A percentile compares a stretch with the other conserved stretches of the same genome.
Conservation (phyloP, 2,888 invertebrate genomes). For the Globia sparganii region DNA sequence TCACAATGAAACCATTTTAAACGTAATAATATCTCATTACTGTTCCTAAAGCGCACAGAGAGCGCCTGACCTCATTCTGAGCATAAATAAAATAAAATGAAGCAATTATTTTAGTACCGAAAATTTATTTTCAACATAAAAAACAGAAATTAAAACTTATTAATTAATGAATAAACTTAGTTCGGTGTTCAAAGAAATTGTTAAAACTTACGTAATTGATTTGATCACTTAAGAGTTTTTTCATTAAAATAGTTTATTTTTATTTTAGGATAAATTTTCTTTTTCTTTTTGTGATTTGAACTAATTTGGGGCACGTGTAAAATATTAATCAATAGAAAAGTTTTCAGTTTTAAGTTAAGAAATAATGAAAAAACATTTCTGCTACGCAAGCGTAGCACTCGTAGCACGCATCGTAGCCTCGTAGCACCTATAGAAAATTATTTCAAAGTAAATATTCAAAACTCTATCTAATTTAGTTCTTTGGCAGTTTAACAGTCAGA, state of each 20-base stretch:
- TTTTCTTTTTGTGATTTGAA: constrained; percentile 9
- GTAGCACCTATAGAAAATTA: constrained; percentile 4
- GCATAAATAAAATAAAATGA: constrained; percentile 25
- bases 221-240: constrained; percentile 40
- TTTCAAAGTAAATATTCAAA: background rate
- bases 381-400: constrained; percentile 41
- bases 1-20: constrained; percentile 39
- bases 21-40: constrained; percentile 55
- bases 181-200: constrained; percentile 44
- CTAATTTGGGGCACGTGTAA: background rate
- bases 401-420: constrained; percentile 23
- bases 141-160: constrained; percentile 34
- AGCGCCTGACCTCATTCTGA: constrained; percentile 37
- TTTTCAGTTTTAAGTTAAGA: background rate
- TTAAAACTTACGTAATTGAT: constrained; percentile 50
- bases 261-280: background rate
- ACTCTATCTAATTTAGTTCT: background rate
- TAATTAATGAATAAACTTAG: constrained; percentile 58
- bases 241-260: constrained; percentile 30
- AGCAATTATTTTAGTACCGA: constrained; percentile 43
- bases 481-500: too few species aligned
- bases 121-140: constrained; percentile 30
- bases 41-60: constrained; percentile 14
- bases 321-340: background rate
- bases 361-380: background rate